phyloP scores from a whole-genome alignment of 2,797 vertebrate species.

The Cyclopterus lumpus region DNA sequence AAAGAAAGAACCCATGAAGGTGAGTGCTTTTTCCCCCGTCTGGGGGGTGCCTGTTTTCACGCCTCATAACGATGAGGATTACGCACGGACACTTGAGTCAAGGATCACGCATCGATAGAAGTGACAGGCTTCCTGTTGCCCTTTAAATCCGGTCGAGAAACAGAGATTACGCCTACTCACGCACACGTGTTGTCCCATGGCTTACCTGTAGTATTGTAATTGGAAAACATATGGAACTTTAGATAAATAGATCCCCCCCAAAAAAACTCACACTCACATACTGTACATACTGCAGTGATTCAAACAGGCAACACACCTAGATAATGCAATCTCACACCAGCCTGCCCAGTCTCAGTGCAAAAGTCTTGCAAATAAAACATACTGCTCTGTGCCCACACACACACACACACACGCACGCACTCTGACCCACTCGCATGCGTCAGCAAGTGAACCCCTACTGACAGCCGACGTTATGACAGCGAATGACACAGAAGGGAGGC shows the following conservation, averaged over 20 bases:
- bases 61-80: conserved; percentile 61
- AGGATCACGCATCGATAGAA: conserved; percentile 59
- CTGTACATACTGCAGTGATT: not conserved
- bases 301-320: not conserved
- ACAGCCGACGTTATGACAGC: conserved; percentile 55
- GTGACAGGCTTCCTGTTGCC: conserved; percentile 61
- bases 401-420: conserved; percentile 16
- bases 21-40: conserved; percentile 42
- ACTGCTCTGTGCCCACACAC: not conserved
- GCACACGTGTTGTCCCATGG: conserved; percentile 27
- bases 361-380: conserved; percentile 30
- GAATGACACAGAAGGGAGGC: conserved; percentile 59
- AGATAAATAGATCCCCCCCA: not conserved
- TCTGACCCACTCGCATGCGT: conserved; percentile 62
- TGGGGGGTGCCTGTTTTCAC: conserved; percentile 33
- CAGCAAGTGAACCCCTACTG: conserved; percentile 58
- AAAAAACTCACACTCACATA: not conserved
- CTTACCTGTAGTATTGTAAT: not conserved
- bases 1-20: conserved; percentile 12
- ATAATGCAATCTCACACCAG: not conserved
- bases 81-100: conserved; percentile 53
- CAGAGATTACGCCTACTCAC: conserved; percentile 54
- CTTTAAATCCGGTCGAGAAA: conserved; percentile 78
- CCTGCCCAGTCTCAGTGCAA: conserved; percentile 1
- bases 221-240: not conserved